Base-by-base conservation (phyloP, 2,797 vertebrate species). In the Amblyraja radiata region DNA sequence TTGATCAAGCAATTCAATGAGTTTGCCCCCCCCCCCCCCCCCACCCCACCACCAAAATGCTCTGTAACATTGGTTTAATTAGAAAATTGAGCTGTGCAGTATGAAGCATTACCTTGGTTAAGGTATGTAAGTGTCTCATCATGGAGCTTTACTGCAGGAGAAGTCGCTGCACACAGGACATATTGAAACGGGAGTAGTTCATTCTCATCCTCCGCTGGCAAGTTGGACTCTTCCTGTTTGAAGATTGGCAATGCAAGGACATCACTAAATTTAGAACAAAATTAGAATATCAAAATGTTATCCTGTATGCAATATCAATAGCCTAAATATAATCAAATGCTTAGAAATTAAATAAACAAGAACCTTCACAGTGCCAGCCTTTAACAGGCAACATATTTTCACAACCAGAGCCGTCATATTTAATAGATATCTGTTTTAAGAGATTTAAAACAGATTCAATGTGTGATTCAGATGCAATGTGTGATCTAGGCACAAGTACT, bases 91-190 rank as follows among this genome's bases (percentile, higher is more conserved):
- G 23, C 46, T 25, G 9, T 58, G 78, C 84, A 79, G 16, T 93
- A 93, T 78, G 80, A 74, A 71, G 88, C 21, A 96, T 96, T 94
- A 99, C 99, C 99, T 98, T 99, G 99, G 96, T 99, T 99, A 95
- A 99, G 98, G 96, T 99, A 99, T 88, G 99, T 99, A 95, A 99
- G 98, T 0, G 99, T 99, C 95, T 99, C 99, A 1, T 99, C 99
- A 0, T 99, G 99, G 94, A 99, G 97, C 94, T 99, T 99, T 94
- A 99, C 97, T 0, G 99, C 99, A 0, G 98, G 98, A 6, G 99
- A 99, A 32, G 99, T 99, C 96, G 99, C 98, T 0, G 99, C 98
- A 93, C 98, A 99, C 93, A 99, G 97, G 83, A 99, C 99, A 88
- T 99, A 99, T 94, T 99, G 98, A 95, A 99, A 99, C 79, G 99